Conservation (phyloP, 2,113 vertebrate species). For the Oxyura jamaicensis region DNA sequence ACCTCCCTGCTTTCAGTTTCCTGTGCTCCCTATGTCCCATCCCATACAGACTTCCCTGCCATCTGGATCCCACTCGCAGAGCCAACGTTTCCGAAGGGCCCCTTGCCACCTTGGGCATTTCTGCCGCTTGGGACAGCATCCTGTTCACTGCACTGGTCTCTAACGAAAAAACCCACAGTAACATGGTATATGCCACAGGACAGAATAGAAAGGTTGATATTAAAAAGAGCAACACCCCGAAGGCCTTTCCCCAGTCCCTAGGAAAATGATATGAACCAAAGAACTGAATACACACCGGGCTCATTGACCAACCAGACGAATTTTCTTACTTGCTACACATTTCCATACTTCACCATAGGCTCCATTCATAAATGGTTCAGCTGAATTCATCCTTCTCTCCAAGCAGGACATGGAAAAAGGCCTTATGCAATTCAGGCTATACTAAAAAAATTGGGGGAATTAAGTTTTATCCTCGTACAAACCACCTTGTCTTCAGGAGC, state of each 20-base stretch:
- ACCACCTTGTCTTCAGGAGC: conserved; percentile 41
- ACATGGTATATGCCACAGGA: accelerated
- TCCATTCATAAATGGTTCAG: neutral
- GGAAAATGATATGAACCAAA: neutral
- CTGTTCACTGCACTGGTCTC: neutral
- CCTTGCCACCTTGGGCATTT: neutral
- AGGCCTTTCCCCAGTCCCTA: neutral
- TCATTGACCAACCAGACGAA: neutral
- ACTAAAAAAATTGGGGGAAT: neutral
- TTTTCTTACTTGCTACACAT: neutral
- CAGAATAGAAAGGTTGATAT: accelerated
- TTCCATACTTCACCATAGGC: neutral
- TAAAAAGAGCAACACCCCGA: neutral
- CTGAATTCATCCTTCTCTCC: neutral
- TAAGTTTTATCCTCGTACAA: neutral
- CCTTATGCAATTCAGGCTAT: neutral
- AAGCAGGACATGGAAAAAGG: conserved; percentile 1
- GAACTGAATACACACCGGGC: neutral
- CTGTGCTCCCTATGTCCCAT: accelerated
- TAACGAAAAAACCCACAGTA: neutral
- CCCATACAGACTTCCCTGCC: neutral
- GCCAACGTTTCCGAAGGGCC: neutral
- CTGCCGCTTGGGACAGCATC: neutral
- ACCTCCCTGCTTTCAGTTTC: neutral
- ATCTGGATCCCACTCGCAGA: neutral